Evolutionary conservation across 2,113 vertebrate species (phyloP).

Genomic region (Anarrhichthys ocellatus): DNA sequence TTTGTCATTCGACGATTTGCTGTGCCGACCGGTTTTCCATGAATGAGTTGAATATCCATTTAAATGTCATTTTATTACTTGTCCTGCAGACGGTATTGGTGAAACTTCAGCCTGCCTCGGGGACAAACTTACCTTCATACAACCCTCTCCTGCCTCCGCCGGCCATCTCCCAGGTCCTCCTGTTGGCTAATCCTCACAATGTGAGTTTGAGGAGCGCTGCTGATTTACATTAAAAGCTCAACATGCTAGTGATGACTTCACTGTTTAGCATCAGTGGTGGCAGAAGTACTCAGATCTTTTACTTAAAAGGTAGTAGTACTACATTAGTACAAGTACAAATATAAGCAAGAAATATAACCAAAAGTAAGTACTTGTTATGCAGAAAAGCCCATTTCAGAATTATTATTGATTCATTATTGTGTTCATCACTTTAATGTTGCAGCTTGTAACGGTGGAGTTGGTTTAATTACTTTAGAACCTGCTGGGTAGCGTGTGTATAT

Average conservation of each 20-base stretch:
- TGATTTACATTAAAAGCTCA: no score
- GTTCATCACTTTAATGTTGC: no score
- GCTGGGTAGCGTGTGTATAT: no score
- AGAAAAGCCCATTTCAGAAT: no score
- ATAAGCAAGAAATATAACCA: no score
- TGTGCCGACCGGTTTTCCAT: neutral
- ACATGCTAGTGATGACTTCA: no score
- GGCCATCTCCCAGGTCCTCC: constrained; percentile 88
- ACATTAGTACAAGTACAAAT: no score
- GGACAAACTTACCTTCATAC: constrained; percentile 86
- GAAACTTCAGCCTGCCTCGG: constrained; percentile 87
- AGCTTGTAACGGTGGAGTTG: no score
- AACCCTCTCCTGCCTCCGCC: constrained; percentile 86
- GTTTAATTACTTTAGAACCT: no score
- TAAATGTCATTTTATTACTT: neutral
- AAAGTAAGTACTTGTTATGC: neutral
- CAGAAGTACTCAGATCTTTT: neutral
- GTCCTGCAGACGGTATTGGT: constrained; percentile 85
- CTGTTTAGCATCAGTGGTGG: neutral
- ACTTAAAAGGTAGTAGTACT: no score
- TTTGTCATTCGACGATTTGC: neutral
- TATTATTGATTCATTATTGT: no score
- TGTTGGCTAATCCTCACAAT: constrained; percentile 88
- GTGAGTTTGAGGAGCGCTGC: constrained; percentile 68
- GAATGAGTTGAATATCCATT: neutral